phyloP scores from a whole-genome alignment of 2,113 vertebrate species.

The Prolemur simus region DNA sequence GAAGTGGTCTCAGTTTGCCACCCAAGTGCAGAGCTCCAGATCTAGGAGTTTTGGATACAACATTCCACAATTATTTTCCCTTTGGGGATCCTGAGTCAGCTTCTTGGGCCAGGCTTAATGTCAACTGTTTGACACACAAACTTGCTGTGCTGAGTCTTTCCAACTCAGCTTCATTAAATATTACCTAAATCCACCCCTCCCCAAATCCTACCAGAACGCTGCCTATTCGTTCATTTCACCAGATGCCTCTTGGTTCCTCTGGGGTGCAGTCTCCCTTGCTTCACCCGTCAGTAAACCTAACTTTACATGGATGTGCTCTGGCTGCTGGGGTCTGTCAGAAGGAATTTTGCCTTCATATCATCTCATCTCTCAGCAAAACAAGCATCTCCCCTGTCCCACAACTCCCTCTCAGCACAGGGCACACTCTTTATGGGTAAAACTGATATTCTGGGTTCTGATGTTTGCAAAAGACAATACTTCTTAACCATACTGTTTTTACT shows the following conservation, averaged over 20 bases:
- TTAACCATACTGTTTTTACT: not conserved
- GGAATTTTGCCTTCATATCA: not conserved
- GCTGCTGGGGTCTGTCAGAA: not conserved
- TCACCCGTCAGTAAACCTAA: not conserved
- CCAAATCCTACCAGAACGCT: not conserved
- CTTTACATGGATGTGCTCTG: not conserved
- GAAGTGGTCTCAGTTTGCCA: not conserved
- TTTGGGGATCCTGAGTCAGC: too few species aligned
- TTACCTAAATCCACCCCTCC: too few species aligned
- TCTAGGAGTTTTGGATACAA: too few species aligned
- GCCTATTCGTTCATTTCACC: not conserved
- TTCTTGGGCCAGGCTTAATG: not conserved
- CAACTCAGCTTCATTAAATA: not conserved
- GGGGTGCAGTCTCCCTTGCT: fast-evolving
- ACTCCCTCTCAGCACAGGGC: not conserved
- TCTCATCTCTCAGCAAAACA: not conserved
- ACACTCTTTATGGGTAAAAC: not conserved
- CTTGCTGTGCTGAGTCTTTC: not conserved
- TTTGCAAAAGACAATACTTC: not conserved
- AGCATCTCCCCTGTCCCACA: not conserved
- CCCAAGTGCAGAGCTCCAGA: not conserved
- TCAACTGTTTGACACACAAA: too few species aligned
- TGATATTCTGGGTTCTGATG: not conserved
- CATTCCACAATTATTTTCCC: fast-evolving
- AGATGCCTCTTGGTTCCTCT: too few species aligned